Conservation (phyloP, 2,888 invertebrate species). For the Glomeris marginata region DNA sequence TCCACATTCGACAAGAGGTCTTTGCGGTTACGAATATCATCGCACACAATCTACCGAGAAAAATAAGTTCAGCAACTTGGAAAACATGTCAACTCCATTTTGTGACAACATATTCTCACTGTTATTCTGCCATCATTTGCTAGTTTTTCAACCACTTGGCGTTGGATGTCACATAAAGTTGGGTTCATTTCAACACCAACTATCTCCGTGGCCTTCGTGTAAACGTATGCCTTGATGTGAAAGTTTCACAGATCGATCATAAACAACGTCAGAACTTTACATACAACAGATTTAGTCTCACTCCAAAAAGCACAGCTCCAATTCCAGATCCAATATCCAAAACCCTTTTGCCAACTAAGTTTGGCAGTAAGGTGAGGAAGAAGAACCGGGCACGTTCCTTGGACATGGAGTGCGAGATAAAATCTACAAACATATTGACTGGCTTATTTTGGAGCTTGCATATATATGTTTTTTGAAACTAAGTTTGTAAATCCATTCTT, state of each 20-base stretch:
- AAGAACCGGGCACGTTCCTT: constrained; percentile 42
- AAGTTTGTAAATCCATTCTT: background rate
- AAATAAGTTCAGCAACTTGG: no score
- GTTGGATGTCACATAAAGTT: constrained; percentile 46
- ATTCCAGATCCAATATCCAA: constrained; percentile 55
- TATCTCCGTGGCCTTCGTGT: constrained; percentile 41
- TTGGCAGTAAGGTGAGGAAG: constrained; percentile 45
- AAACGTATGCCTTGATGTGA: constrained; percentile 42
- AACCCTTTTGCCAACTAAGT: constrained; percentile 41
- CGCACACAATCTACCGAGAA: constrained; percentile 35
- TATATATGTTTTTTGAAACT: background rate
- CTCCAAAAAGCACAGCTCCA: constrained; percentile 52
- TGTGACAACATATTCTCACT: constrained; percentile 22
- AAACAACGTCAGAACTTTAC: background rate
- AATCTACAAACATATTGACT: constrained; percentile 37
- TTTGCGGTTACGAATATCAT: constrained; percentile 40
- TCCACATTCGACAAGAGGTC: constrained; percentile 42
- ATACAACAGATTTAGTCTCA: constrained; percentile 25
- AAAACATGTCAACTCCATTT: no score
- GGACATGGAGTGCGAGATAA: constrained; percentile 51
- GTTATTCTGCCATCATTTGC: constrained; percentile 24
- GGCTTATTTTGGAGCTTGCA: no score
- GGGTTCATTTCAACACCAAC: constrained; percentile 54
- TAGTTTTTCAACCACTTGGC: constrained; percentile 40
- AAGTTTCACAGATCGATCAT: constrained; percentile 22